A percentile compares a stretch with the other conserved stretches of the same genome.
These are phyloP conservation scores for Coturnix japonica DNA, from an alignment of 2,113 vertebrate species.

Conservation along the genomic window DNA sequence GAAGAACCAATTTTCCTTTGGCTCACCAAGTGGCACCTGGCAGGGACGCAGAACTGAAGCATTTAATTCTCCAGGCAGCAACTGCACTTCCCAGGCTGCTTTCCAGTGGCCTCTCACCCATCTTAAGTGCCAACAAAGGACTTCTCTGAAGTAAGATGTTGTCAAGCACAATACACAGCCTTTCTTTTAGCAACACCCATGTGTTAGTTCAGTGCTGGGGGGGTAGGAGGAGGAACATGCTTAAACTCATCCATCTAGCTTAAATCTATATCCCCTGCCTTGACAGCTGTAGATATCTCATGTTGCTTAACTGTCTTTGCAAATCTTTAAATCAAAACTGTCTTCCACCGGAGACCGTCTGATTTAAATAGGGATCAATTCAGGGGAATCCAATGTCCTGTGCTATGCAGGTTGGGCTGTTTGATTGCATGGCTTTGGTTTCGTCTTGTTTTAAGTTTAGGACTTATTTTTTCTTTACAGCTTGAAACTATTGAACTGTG, in stretches of 20 bases:
- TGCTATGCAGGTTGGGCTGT: background rate
- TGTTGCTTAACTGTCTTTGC: background rate
- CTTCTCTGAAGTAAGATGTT: background rate
- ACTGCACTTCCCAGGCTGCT: background rate
- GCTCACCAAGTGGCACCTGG: background rate
- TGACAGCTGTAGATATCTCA: background rate
- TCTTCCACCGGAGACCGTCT: background rate
- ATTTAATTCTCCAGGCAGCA: background rate
- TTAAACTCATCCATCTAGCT: background rate
- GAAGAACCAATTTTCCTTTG: background rate
- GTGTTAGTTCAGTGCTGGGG: background rate
- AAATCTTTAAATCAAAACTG: background rate
- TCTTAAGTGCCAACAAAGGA: background rate
- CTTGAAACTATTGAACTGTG: background rate
- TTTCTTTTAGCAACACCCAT: background rate
- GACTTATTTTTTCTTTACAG: background rate
- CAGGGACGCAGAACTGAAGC: background rate
- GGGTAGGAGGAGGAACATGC: background rate
- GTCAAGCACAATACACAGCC: background rate
- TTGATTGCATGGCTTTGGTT: background rate
- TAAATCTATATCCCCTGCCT: background rate
- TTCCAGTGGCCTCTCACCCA: background rate
- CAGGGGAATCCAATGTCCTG: background rate
- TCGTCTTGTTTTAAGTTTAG: background rate
- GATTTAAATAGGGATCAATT: background rate